phyloP scores from a whole-genome alignment of 2,113 vertebrate species.

The Mormyrus iriodes region DNA sequence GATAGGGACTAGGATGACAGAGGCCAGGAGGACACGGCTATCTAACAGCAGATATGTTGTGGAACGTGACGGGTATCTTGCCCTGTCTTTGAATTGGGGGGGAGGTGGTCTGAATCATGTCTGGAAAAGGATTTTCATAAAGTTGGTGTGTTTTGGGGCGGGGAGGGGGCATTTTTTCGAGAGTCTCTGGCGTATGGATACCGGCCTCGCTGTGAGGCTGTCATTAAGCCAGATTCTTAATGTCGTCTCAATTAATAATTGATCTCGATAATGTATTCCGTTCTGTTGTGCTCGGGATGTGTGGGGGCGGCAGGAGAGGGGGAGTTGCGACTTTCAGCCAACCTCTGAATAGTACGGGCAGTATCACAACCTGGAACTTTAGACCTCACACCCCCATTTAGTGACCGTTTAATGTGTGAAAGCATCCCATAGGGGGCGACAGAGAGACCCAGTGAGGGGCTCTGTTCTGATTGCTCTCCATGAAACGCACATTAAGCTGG shows the following conservation, averaged over 20 bases:
- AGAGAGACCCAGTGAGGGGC: background rate
- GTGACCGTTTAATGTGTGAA: background rate
- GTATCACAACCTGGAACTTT: background rate
- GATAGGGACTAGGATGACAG: background rate
- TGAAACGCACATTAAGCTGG: background rate
- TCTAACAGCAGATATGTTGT: background rate
- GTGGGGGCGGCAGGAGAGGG: background rate
- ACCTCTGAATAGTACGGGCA: background rate
- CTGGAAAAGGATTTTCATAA: background rate
- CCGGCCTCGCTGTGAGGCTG: background rate
- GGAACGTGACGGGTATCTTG: background rate
- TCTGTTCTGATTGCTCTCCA: background rate
- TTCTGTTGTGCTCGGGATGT: background rate
- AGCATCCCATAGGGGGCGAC: background rate
- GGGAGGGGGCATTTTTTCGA: background rate
- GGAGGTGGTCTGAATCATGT: background rate
- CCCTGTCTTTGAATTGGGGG: background rate
- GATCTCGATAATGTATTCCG: constrained; percentile 14
- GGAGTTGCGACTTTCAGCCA: background rate
- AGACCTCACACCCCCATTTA: background rate
- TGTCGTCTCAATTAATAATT: constrained; percentile 12
- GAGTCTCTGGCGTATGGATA: background rate
- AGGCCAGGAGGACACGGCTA: background rate
- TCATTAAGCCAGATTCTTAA: background rate
- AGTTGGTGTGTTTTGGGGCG: background rate